Percentiles rank a stretch among this genome's conserved stretches.
phyloP scores from a whole-genome alignment of 2,888 invertebrate genomes.

The Brenthis ino region DNA sequence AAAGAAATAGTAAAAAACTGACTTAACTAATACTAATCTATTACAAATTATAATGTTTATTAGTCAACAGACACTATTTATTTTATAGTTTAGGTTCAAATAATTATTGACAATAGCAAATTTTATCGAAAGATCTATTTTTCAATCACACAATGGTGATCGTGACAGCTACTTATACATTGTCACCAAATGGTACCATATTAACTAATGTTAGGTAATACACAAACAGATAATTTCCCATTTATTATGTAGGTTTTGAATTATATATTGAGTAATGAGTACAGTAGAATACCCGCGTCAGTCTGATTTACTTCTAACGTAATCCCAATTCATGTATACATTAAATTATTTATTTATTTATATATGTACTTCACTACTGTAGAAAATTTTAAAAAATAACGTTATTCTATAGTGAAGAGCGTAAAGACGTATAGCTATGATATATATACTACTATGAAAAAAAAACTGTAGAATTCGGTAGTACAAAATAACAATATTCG shows the following conservation, averaged over 20 bases:
- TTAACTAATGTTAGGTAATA: conserved; percentile 7
- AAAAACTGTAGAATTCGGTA: no score
- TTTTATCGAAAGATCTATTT: conserved; percentile 20
- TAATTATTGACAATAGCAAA: conserved; percentile 8
- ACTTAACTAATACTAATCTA: no score
- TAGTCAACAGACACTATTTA: no score
- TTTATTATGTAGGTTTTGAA: conserved; percentile 9
- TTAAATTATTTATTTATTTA: background rate
- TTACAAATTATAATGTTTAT: no score
- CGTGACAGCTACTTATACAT: conserved; percentile 5
- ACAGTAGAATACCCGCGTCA: background rate
- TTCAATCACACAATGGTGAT: conserved; percentile 5
- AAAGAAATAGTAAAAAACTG: no score
- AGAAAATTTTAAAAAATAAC: no score
- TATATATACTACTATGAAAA: no score
- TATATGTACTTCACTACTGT: background rate
- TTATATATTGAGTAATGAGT: conserved; percentile 11
- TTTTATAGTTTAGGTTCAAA: no score
- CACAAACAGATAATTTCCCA: conserved; percentile 5
- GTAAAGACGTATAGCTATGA: no score
- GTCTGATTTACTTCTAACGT: conserved; percentile 5
- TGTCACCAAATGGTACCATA: no score
- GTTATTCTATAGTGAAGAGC: no score
- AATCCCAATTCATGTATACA: background rate
- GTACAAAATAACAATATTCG: no score